Conservation (phyloP, 2,797 vertebrate genomes). For the Bryconaethiops microstoma region DNA sequence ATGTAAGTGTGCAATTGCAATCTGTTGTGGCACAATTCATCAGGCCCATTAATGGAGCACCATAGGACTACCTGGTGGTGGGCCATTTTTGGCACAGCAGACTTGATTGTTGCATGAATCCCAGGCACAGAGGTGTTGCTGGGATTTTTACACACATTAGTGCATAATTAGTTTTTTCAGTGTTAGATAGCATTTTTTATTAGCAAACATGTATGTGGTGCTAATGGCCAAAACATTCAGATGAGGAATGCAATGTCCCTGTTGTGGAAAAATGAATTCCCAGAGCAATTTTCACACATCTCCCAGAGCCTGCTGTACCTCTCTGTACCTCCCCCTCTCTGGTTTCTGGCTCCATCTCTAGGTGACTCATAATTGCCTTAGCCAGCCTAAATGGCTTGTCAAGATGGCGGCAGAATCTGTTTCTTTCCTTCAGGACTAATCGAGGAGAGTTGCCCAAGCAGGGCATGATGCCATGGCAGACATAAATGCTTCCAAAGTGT, state of each 20-base stretch:
- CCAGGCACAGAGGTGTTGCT: too few species aligned
- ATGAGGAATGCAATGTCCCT: neutral
- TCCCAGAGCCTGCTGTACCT: neutral
- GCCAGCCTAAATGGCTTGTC: constrained; percentile 28
- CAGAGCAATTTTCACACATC: neutral
- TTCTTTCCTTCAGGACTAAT: constrained; percentile 38
- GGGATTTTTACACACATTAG: too few species aligned
- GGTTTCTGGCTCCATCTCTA: constrained; percentile 26
- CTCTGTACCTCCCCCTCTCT: neutral
- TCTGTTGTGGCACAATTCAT: too few species aligned
- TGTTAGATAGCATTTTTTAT: too few species aligned
- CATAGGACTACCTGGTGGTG: too few species aligned
- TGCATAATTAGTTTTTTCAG: too few species aligned
- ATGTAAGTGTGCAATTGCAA: too few species aligned
- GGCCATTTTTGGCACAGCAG: too few species aligned
- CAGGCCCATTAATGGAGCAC: too few species aligned
- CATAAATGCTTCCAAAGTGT: constrained; percentile 15
- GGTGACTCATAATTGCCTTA: constrained; percentile 38
- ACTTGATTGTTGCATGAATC: too few species aligned
- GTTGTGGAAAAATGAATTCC: neutral
- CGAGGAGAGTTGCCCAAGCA: constrained; percentile 28
- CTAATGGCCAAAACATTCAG: neutral
- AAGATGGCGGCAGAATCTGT: constrained; percentile 19
- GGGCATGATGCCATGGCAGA: constrained; percentile 28
- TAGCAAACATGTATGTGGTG: neutral